A percentile compares a stretch with the other conserved stretches of the same genome.
Conservation (phyloP, 1,140 invertebrate species). For the Drosophila paulistorum region DNA sequence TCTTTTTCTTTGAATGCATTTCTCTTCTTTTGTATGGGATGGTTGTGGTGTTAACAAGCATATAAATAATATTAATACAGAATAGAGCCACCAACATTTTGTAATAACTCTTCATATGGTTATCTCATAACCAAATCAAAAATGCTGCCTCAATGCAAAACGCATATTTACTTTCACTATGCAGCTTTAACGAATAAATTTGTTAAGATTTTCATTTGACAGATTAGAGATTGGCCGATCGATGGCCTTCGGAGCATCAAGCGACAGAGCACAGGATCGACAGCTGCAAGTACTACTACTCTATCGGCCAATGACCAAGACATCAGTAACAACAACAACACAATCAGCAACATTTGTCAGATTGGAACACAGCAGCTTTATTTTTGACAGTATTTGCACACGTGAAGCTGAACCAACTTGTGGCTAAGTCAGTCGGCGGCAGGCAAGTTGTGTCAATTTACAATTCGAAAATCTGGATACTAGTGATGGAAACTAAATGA, state of each 20-base stretch:
- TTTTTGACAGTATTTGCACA: slow-evolving; percentile 26
- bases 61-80: slow-evolving; percentile 56
- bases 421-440: background rate
- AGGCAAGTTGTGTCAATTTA: slow-evolving; percentile 3
- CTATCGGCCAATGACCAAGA: slow-evolving; percentile 16
- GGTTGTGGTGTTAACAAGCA: slow-evolving; percentile 9
- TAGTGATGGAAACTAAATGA: slow-evolving; percentile 2
- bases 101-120: slow-evolving; percentile 31
- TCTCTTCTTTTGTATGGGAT: slow-evolving; percentile 27
- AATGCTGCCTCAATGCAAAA: slow-evolving; percentile 16
- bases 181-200: slow-evolving; percentile 50
- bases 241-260: slow-evolving; percentile 54
- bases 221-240: slow-evolving; percentile 36
- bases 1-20: slow-evolving; percentile 36
- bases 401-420: background rate
- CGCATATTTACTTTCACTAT: slow-evolving; percentile 56
- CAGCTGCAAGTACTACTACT: slow-evolving; percentile 49
- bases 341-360: slow-evolving; percentile 38
- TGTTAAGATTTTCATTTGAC: slow-evolving; percentile 26
- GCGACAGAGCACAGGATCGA: slow-evolving; percentile 27
- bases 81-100: slow-evolving; percentile 56
- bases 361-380: slow-evolving; percentile 25
- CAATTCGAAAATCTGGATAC: background rate
- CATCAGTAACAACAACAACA: slow-evolving; percentile 24
- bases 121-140: slow-evolving; percentile 35